A percentile compares a stretch with the other conserved stretches of the same genome.
Evolutionary conservation across 2,113 vertebrate species (phyloP).

Genomic region (Dicentrarchus labrax): DNA sequence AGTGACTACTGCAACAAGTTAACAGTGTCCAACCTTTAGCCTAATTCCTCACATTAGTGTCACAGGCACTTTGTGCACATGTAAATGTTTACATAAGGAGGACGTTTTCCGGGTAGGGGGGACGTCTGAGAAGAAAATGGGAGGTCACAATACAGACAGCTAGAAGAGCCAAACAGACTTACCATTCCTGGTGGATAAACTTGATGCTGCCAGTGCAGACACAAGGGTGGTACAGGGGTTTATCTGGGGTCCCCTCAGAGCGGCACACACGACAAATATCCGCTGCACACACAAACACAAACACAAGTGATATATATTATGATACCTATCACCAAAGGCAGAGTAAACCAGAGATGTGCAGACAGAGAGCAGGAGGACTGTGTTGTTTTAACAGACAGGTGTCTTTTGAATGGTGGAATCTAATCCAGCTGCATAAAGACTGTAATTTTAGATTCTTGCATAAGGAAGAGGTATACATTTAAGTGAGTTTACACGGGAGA

Average conservation of each 20-base stretch:
- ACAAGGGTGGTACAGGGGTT: conserved; percentile 97
- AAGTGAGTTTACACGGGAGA: neutral
- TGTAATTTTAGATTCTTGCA: neutral
- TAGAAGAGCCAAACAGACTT: conserved; percentile 70
- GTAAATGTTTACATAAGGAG: neutral
- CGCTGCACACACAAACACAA: conserved; percentile 70
- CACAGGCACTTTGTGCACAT: neutral
- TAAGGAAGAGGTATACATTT: neutral
- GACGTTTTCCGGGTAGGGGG: neutral
- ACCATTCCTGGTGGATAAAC: conserved; percentile 99
- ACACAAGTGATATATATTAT: conserved; percentile 22
- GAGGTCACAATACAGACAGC: neutral
- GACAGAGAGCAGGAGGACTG: neutral
- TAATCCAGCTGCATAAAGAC: neutral
- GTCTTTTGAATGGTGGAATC: neutral
- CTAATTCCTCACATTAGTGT: neutral
- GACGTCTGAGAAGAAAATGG: neutral
- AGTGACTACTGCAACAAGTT: neutral
- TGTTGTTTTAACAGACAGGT: neutral
- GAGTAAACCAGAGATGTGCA: neutral
- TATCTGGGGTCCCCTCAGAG: conserved; percentile 97
- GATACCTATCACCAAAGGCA: neutral
- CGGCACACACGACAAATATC: conserved; percentile 99
- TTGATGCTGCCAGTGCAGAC: conserved; percentile 99
- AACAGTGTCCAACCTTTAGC: neutral